Conservation (phyloP, 2,888 invertebrate genomes). For the Trimorus sp. region DNA sequence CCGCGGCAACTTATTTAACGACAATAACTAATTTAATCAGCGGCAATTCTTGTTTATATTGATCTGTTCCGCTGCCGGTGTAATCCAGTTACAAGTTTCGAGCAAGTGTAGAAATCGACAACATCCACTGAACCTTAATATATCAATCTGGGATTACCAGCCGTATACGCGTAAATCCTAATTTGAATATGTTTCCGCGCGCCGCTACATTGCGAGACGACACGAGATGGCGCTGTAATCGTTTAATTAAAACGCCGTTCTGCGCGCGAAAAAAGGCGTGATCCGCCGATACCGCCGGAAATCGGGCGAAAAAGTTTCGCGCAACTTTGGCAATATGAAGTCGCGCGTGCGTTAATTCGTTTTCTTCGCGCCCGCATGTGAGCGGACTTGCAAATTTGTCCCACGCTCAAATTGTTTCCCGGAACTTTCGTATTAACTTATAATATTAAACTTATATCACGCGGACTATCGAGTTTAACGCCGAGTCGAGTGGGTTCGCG, state of each 20-base stretch:
- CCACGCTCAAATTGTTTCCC: conserved; percentile 3
- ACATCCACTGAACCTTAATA: conserved; percentile 27
- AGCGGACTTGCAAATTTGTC: too few species aligned
- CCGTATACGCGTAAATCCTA: conserved; percentile 17
- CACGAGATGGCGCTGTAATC: background rate
- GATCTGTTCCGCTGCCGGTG: conserved; percentile 10
- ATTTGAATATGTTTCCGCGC: conserved; percentile 26
- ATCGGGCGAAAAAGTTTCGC: too few species aligned
- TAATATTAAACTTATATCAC: background rate
- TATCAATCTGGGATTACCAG: conserved; percentile 30
- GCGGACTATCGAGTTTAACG: background rate
- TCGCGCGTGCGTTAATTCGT: too few species aligned
- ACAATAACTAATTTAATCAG: conserved; percentile 17
- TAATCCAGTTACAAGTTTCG: conserved; percentile 30
- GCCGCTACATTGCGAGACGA: conserved; percentile 7
- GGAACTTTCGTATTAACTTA: background rate
- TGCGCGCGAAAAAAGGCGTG: too few species aligned
- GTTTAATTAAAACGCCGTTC: too few species aligned
- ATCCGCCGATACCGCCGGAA: too few species aligned
- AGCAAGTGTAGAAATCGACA: conserved; percentile 32
- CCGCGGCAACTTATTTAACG: background rate
- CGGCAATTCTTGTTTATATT: conserved; percentile 22
- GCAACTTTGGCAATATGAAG: too few species aligned
- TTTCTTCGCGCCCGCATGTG: too few species aligned
- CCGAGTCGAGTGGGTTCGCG: too few species aligned